Evolutionary conservation across 2,797 vertebrate genomes (phyloP).

Genomic region (Onychomys leucogaster): DNA sequence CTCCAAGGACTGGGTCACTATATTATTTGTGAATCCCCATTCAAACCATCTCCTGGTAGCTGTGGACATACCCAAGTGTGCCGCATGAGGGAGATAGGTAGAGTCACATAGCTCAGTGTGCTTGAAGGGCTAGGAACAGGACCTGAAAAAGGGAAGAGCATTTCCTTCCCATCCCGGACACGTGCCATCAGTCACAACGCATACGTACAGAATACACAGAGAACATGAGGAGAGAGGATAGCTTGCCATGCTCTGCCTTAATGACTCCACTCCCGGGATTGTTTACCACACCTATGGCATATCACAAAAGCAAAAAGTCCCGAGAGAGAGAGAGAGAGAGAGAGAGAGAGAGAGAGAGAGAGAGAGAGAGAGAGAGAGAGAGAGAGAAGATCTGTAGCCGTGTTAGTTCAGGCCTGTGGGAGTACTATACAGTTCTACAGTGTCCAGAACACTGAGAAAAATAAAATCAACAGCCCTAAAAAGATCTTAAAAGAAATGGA

Average conservation of each 20-base stretch:
- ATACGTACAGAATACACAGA: conserved; percentile 55
- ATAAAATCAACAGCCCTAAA: conserved; percentile 79
- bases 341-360: neutral
- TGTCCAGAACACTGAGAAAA: conserved; percentile 81
- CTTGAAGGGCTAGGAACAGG: conserved; percentile 88
- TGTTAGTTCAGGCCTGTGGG: conserved; percentile 89
- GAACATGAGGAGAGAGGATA: conserved; percentile 51
- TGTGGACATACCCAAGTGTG: conserved; percentile 72
- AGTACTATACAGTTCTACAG: conserved; percentile 76
- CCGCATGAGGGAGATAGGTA: conserved; percentile 59
- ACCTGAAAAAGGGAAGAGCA: conserved; percentile 77
- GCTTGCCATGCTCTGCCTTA: conserved; percentile 64
- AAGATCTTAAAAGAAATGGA: conserved; percentile 73
- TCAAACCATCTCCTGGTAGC: conserved; percentile 57
- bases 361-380: neutral
- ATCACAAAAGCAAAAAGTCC: conserved; percentile 59
- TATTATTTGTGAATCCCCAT: conserved; percentile 26
- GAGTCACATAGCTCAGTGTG: conserved; percentile 80
- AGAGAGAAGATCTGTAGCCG: conserved; percentile 65
- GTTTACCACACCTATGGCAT: conserved; percentile 53
- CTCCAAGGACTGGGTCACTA: neutral
- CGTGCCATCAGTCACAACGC: conserved; percentile 30
- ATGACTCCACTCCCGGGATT: conserved; percentile 43
- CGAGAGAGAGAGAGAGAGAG: neutral
- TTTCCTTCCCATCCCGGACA: conserved; percentile 56